Percentiles rank a stretch among this genome's conserved stretches.
These are phyloP conservation scores for Andricus grossulariae DNA, from an alignment of 1,140 invertebrate species.

Conservation along the genomic window DNA sequence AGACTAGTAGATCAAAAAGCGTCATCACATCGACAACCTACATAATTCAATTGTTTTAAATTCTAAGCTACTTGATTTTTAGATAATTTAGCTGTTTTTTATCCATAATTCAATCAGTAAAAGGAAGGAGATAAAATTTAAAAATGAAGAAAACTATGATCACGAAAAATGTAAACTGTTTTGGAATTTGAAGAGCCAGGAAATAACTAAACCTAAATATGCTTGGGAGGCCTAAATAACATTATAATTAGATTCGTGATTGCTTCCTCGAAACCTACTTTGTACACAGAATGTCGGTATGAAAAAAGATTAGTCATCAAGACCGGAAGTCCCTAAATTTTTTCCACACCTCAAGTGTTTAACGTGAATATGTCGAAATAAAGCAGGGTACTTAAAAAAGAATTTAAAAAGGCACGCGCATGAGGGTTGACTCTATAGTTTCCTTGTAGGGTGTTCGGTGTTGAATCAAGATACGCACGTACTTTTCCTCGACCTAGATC, in stretches of 20 bases:
- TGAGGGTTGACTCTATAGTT: conserved; percentile 9
- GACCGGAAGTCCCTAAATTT: neutral
- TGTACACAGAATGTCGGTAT: neutral
- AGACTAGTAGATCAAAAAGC: too few relatives aligned
- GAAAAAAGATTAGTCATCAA: neutral
- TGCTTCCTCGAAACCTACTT: neutral
- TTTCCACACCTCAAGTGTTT: neutral
- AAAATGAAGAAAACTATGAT: too few relatives aligned
- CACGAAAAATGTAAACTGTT: too few relatives aligned
- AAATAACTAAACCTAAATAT: too few relatives aligned
- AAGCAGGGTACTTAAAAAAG: conserved; percentile 6
- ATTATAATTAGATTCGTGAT: neutral
- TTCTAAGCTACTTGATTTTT: too few relatives aligned
- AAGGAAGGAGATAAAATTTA: too few relatives aligned
- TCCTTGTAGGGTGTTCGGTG: conserved; percentile 37
- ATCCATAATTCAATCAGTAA: too few relatives aligned
- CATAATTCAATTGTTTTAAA: too few relatives aligned
- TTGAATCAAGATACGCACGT: conserved; percentile 56
- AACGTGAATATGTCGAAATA: conserved; percentile 8
- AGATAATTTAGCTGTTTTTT: too few relatives aligned
- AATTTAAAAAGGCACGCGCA: conserved; percentile 4
- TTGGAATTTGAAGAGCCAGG: too few relatives aligned
- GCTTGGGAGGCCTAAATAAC: neutral
- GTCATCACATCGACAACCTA: too few relatives aligned
- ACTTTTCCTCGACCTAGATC: conserved; percentile 54